Evolutionary conservation across 2,797 vertebrate species (phyloP).

Genomic region (Benthosema pterotum): DNA sequence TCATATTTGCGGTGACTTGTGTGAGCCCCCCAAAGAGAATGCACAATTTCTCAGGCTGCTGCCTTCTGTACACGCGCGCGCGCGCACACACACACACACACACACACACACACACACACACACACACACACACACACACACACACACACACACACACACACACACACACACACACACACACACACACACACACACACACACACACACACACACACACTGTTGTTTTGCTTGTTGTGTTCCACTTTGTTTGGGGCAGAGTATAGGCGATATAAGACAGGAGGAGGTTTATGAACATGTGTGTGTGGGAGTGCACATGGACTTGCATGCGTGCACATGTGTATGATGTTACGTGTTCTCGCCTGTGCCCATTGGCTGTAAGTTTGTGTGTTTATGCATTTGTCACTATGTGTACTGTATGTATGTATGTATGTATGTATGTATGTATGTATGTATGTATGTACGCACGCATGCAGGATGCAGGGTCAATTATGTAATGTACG

Average conservation of each 20-base stretch:
- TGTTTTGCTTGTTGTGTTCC: conserved; percentile 23
- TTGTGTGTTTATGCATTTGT: conserved; percentile 12
- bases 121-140: conserved; percentile 29
- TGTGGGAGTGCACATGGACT: no score
- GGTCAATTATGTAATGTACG: no score
- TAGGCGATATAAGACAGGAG: no score
- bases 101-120: not conserved
- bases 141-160: not conserved
- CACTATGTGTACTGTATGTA: no score
- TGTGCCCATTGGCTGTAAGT: conserved; percentile 1
- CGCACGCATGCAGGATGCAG: no score
- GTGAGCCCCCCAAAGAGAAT: conserved; percentile 46
- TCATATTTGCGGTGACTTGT: conserved; percentile 55
- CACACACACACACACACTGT: conserved; percentile 30
- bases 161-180: not conserved
- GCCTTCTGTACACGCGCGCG: no score
- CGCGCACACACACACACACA: not conserved
- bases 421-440: not conserved
- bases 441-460: not conserved
- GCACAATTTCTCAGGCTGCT: conserved; percentile 60
- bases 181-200: not conserved
- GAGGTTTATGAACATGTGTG: no score
- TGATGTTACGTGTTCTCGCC: no score
- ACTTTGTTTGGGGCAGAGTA: conserved; percentile 6
- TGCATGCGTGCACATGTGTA: no score